Evolutionary conservation across 2,797 vertebrate genomes (phyloP).

Genomic region (Poeciliopsis gracilis): DNA sequence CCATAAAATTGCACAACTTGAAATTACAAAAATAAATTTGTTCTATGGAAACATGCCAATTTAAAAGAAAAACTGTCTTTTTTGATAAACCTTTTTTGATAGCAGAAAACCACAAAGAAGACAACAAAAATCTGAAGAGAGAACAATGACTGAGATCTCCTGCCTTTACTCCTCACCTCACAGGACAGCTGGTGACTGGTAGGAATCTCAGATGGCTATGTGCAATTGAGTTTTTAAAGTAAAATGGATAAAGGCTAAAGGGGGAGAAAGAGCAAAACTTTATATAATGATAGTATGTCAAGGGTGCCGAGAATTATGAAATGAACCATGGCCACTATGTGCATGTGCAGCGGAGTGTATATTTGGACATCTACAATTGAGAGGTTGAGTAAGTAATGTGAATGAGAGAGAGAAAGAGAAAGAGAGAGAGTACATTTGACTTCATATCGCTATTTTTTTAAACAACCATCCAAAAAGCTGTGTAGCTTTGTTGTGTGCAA

Average conservation of each 20-base stretch:
- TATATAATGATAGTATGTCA: constrained; percentile 28
- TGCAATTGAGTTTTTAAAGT: not conserved
- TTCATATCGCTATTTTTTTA: not conserved
- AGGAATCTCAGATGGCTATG: not conserved
- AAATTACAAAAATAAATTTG: too few relatives aligned
- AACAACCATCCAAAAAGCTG: not conserved
- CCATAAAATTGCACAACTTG: not conserved
- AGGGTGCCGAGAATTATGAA: constrained; percentile 27
- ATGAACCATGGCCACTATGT: constrained; percentile 17
- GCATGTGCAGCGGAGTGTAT: too few relatives aligned
- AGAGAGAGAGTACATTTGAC: not conserved
- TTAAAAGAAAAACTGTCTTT: too few relatives aligned
- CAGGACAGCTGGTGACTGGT: not conserved
- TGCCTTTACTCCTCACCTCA: not conserved
- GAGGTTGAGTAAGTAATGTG: not conserved
- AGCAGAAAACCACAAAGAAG: too few relatives aligned
- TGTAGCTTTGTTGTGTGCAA: not conserved
- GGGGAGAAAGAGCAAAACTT: constrained; percentile 7
- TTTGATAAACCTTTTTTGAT: too few relatives aligned
- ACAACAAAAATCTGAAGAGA: not conserved
- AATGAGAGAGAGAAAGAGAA: not conserved
- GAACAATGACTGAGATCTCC: not conserved
- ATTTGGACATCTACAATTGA: not conserved
- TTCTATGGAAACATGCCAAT: too few relatives aligned
- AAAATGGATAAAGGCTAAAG: constrained; percentile 1